Evolutionary conservation across 2,797 vertebrate genomes (phyloP).

Genomic region (Lophotriccus pileatus): DNA sequence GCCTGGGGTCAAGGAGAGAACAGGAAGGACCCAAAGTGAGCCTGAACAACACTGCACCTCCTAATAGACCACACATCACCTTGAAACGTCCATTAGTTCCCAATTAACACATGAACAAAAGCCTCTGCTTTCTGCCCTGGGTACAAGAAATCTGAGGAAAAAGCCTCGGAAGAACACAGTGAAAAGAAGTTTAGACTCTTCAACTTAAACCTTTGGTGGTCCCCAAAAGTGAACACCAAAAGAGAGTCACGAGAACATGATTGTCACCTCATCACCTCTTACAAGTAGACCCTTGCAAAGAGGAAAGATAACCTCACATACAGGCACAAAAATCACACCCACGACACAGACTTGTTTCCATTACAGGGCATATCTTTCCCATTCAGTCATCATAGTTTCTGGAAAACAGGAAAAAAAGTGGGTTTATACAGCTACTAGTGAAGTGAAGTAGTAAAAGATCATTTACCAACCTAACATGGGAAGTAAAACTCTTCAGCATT

Average conservation of each 20-base stretch:
- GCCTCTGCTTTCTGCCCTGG: background rate
- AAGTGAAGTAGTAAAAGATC: background rate
- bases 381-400: background rate
- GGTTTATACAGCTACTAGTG: background rate
- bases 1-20: background rate
- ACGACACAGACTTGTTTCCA: background rate
- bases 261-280: background rate
- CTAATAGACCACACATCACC: background rate
- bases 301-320: background rate
- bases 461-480: background rate
- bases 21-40: background rate
- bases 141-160: background rate
- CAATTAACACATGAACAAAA: background rate
- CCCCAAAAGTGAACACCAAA: background rate
- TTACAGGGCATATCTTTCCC: background rate
- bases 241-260: background rate
- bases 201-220: background rate
- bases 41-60: background rate
- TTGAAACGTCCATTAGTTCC: background rate
- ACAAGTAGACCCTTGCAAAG: background rate
- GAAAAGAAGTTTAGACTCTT: background rate
- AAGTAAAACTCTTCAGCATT: background rate
- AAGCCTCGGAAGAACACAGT: background rate
- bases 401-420: background rate
- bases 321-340: background rate